Evolutionary conservation across 1,140 invertebrate species (phyloP), one percentile per base, ranked within the genome.

Genomic region (Chrysomallon squamiferum): DNA sequence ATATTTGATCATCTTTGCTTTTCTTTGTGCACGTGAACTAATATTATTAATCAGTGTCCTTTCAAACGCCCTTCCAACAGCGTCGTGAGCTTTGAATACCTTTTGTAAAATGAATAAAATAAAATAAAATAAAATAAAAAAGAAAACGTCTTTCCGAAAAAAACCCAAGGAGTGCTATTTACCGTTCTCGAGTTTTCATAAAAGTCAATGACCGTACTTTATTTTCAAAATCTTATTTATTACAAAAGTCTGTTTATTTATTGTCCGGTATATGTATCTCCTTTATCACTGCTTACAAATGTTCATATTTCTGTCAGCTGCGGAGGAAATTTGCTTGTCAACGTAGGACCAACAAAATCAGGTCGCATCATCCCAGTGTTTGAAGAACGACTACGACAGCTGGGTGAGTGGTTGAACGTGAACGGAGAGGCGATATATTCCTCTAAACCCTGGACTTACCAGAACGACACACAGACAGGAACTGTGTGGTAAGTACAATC

Each of bases 371-470:
- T 88, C 4, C 92, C 94, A 9, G 93, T 98, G 77, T 96, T 93
- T 82, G 90, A 97, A 87, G 94, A 97, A 78, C 87, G 95, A 66
- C 86, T 98, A 0, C 79, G 88, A 7, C 80, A 89, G 69, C 38
- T 88, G 18, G 90, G 91, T 35, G 64, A 79, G 15, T 96, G 95
- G 94, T 81, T 98, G 32, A 57, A 59, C 15, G 35, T 38, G 6
- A 38, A 97, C 80, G 94, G 94, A 2, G 92, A 96, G 82, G 93
- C 93, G 0, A 95, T 98, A 77, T 98, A 95, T 77, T 86, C 86
- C n/a, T 90, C 90, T 0, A 88, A 85, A 30, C 93, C 95, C 91
- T 86, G 80, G 33, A 68, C 54, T 13, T 84, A 88, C 72, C 95
- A 95, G 84, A 96, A 96, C 79, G 95, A 97, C 77, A 91, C 92